These are phyloP conservation scores for Arremon brunneinucha DNA, from an alignment of 2,797 vertebrate species.

Conservation along the genomic window DNA sequence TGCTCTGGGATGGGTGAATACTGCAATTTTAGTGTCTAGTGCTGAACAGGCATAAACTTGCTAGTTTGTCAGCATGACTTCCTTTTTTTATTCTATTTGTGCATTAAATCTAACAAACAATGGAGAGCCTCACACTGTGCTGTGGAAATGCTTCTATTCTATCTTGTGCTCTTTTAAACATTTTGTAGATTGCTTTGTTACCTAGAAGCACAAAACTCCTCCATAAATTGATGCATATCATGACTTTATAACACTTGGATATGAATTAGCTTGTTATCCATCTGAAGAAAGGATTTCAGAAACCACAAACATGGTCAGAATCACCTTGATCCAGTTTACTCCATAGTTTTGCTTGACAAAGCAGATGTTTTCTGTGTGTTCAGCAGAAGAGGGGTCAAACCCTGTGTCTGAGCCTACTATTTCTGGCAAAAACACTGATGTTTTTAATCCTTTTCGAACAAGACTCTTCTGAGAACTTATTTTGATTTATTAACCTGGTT, in stretches of 20 bases:
- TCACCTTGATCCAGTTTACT: not conserved
- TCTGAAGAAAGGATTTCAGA: not conserved
- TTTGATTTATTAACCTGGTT: slow-evolving; percentile 26
- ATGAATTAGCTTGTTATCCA: not conserved
- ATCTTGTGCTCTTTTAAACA: not conserved
- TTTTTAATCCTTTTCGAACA: not conserved
- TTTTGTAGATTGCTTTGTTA: not conserved
- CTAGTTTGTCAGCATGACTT: not conserved
- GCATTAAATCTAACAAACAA: not conserved
- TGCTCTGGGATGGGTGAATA: not conserved
- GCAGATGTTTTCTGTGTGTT: slow-evolving; percentile 6
- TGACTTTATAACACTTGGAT: not conserved
- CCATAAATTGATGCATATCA: not conserved
- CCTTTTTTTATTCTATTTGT: not conserved
- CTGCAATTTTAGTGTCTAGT: not conserved
- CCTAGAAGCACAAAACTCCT: not conserved
- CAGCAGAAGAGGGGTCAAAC: slow-evolving; percentile 20
- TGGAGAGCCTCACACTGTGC: not conserved
- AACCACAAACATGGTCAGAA: not conserved
- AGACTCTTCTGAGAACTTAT: not conserved
- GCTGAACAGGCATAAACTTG: not conserved
- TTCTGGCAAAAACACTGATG: not conserved
- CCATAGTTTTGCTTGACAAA: not conserved
- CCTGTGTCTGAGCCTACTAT: not conserved
- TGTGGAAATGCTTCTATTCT: not conserved